These are phyloP conservation scores for Archips xylosteana DNA, from an alignment of 2,888 invertebrate genomes.

Conservation along the genomic window DNA sequence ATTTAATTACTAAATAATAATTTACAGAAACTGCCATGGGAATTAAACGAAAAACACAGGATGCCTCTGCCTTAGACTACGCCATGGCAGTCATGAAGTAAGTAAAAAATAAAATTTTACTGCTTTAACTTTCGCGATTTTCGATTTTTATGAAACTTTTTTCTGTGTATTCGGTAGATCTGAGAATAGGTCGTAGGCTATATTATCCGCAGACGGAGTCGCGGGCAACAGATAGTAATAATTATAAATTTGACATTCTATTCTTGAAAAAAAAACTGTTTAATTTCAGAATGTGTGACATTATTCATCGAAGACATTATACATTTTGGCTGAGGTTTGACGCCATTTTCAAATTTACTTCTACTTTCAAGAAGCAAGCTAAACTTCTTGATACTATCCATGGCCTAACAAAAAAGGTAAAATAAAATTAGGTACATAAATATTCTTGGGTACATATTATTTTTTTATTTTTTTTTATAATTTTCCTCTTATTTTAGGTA, in stretches of 20 bases:
- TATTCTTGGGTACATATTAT: no score
- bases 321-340: constrained; percentile 91
- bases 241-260: no score
- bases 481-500: constrained; percentile 63
- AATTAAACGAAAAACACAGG: constrained; percentile 90
- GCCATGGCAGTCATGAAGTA: constrained; percentile 94
- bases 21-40: constrained; percentile 93
- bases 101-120: constrained; percentile 46
- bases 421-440: no score
- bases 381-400: constrained; percentile 89
- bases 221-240: no score
- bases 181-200: no score
- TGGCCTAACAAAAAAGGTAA: constrained; percentile 90
- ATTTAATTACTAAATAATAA: no score
- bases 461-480: neutral
- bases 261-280: neutral
- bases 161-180: no score
- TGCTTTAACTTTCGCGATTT: neutral
- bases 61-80: constrained; percentile 90
- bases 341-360: constrained; percentile 89
- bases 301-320: constrained; percentile 91
- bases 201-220: no score
- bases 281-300: constrained; percentile 89
- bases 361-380: constrained; percentile 88
- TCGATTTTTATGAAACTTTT: neutral